Conservation (phyloP, 2,888 invertebrate genomes). For the Tenthredo scrophulariae region DNA sequence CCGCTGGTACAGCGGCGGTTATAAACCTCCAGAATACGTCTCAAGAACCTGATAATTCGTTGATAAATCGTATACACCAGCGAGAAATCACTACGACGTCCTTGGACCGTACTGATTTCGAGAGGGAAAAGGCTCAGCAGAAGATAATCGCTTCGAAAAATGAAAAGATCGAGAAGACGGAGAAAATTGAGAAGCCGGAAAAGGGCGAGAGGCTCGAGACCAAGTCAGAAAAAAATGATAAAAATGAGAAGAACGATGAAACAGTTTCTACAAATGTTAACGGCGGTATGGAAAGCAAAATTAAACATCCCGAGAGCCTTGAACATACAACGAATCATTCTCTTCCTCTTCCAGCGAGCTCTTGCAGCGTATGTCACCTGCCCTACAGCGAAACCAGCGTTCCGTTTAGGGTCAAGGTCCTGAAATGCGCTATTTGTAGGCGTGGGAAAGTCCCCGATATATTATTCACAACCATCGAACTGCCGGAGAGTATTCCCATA, state of each 20-base stretch:
- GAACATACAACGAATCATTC: conserved; percentile 76
- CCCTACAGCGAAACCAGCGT: conserved; percentile 88
- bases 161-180: conserved; percentile 66
- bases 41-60: conserved; percentile 70
- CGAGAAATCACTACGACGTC: conserved; percentile 77
- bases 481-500: conserved; percentile 87
- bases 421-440: conserved; percentile 85
- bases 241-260: conserved; percentile 28
- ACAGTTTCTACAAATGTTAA: background rate
- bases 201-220: background rate
- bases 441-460: conserved; percentile 94
- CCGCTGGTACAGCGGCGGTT: conserved; percentile 95
- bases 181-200: background rate
- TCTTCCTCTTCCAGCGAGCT: conserved; percentile 63
- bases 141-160: conserved; percentile 57
- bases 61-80: conserved; percentile 66
- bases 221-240: conserved; percentile 13
- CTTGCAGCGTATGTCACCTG: conserved; percentile 87
- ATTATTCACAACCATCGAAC: conserved; percentile 92
- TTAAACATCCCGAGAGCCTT: conserved; percentile 8
- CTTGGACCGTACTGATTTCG: conserved; percentile 79
- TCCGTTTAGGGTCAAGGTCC: conserved; percentile 87
- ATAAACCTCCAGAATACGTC: conserved; percentile 82
- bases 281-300: background rate
- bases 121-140: conserved; percentile 76